Evolutionary conservation across 2,113 vertebrate genomes (phyloP).

Genomic region (Pampusana beccarii): DNA sequence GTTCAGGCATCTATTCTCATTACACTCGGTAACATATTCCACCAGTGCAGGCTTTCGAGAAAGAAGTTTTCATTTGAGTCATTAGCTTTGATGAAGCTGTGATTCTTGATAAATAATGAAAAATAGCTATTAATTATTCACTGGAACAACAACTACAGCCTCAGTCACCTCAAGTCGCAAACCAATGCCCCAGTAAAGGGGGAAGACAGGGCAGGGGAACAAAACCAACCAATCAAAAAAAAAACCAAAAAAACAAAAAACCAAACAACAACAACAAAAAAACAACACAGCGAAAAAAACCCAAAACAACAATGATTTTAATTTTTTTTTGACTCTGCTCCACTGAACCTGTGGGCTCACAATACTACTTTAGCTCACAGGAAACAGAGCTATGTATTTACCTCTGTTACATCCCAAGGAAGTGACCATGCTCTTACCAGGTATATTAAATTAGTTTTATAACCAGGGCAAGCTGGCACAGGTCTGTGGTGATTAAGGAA

Average conservation of each 20-base stretch:
- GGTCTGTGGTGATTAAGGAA: neutral
- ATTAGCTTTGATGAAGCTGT: neutral
- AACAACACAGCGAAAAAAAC: no score
- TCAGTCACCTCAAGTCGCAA: neutral
- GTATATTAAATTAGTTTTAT: neutral
- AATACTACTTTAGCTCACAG: neutral
- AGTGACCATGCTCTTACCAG: neutral
- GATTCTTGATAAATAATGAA: neutral
- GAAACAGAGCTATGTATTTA: neutral
- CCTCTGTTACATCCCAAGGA: neutral
- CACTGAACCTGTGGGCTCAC: neutral
- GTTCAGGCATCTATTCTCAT: neutral
- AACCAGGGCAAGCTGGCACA: neutral
- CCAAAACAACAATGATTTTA: neutral
- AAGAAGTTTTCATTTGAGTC: neutral
- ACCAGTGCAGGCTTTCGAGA: neutral
- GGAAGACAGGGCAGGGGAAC: accelerated
- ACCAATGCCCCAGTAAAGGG: neutral
- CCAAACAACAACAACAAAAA: accelerated
- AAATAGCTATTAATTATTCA: conserved; percentile 5
- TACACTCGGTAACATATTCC: neutral
- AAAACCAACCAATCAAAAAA: neutral
- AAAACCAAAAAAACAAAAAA: neutral
- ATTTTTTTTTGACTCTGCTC: neutral
- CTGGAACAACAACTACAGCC: neutral